Evolutionary conservation across 2,888 invertebrate species (phyloP).

Genomic region (Drosophila pseudotakahashii): DNA sequence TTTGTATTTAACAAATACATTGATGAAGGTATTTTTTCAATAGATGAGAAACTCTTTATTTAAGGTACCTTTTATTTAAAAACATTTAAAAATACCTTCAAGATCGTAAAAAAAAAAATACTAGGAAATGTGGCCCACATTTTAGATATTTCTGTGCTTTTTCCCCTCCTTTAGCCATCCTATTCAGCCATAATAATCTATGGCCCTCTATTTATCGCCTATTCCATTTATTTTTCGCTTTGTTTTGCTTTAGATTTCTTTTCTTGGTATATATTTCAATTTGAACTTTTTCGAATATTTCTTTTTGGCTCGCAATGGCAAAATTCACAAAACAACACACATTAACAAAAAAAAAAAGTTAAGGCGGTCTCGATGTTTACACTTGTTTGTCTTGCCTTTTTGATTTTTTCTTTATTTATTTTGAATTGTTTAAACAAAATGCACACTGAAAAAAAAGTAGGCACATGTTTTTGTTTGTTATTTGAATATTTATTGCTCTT

Average conservation of each 20-base stretch:
- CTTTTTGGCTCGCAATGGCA: neutral
- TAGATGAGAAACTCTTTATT: too few relatives aligned
- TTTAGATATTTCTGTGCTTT: neutral
- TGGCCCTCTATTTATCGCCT: neutral
- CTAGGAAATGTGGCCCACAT: neutral
- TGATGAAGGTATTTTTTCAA: neutral
- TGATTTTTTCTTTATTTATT: neutral
- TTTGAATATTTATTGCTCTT: neutral
- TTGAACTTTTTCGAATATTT: neutral
- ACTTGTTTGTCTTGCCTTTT: conserved; percentile 14
- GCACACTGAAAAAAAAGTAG: conserved; percentile 18
- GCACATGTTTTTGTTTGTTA: neutral
- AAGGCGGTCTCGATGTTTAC: conserved; percentile 17
- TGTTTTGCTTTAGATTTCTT: neutral
- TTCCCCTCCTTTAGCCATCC: neutral
- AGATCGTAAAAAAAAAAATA: neutral
- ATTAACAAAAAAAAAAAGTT: conserved; percentile 15
- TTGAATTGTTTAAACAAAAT: conserved; percentile 13
- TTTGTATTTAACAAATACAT: neutral
- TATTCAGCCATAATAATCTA: neutral
- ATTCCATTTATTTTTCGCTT: conserved; percentile 2
- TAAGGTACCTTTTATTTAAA: neutral
- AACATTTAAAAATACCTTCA: neutral
- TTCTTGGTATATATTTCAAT: neutral
- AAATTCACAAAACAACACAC: conserved; percentile 16